Evolutionary conservation across 1,140 invertebrate genomes (phyloP), one percentile per base, ranked within the genome.

Genomic region (Oreohelix idahoensis): DNA sequence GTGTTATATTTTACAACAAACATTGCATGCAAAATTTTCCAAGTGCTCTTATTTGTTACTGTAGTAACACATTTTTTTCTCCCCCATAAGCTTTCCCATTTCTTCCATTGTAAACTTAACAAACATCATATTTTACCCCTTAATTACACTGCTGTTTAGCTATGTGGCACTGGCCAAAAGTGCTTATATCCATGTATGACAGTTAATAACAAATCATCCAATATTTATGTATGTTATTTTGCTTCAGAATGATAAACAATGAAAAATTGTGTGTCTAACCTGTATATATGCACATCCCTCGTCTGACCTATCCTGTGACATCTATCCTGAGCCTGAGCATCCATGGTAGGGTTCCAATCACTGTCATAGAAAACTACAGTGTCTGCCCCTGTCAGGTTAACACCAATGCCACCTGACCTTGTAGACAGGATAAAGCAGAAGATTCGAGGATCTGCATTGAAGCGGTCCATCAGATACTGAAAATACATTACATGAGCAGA

Each of bases 311-410:
- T 99, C 87, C 99, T 95, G 94, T 99, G 98, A 93, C 98, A 99
- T 87, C 98, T 94, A 93, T 99, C 99, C 93, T 99, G 98, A 79
- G 98, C 98, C 87, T 94, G 98, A 70, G 98, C 98, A 95, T 99
- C 98, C 98, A 99, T 99, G 0, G 98, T 99, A 69, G 98, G 98
- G 95, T 99, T 99, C 99, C 98, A 99, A 93, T 99, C 99, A 85
- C 97, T 98, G 93, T 99, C 99, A 93, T 99, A 99, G 94, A 99
- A 99, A 91, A 99, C 97, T 69, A 99, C 99, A 87, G 98, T 99
- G 93, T 99, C 99, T 45, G 99, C 99, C 78, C 99, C 99, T 17
- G 98, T 99, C 79, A 99, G 94, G 95, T 99, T 99, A 26, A 99
- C 96, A 82, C 99, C 99, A 74, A 99, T 96, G 87, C 99, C 99